phyloP scores from a whole-genome alignment of 2,113 vertebrate species.

The Sminthopsis crassicaudata region DNA sequence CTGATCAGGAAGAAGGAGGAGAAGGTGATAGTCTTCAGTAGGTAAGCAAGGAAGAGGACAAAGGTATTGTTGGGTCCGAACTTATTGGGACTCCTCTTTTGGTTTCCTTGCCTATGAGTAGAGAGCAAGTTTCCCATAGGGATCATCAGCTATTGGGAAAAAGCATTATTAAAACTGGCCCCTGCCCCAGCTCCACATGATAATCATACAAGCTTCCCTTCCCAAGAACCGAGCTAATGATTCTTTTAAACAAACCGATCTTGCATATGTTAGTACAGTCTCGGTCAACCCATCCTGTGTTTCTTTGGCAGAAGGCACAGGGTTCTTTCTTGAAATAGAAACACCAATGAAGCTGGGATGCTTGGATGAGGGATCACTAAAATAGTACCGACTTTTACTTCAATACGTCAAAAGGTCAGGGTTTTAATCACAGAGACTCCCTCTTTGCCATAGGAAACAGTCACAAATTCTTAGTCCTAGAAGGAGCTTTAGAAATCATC shows the following conservation, averaged over 20 bases:
- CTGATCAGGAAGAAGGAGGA: neutral
- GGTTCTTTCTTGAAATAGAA: conserved; percentile 15
- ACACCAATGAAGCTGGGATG: conserved; percentile 47
- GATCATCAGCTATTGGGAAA: neutral
- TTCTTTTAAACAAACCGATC: conserved; percentile 68
- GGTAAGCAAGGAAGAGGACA: neutral
- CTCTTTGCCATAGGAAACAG: neutral
- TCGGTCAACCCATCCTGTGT: neutral
- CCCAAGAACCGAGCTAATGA: conserved; percentile 25
- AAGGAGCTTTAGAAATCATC: neutral
- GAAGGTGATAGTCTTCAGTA: neutral
- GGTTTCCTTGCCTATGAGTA: neutral
- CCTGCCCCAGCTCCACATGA: neutral
- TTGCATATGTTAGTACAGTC: conserved; percentile 58
- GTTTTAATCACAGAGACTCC: neutral
- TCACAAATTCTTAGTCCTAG: neutral
- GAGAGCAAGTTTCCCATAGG: neutral
- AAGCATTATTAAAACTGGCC: neutral
- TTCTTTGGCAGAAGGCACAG: neutral
- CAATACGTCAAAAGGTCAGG: neutral
- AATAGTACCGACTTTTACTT: neutral
- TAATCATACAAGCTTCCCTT: conserved; percentile 58
- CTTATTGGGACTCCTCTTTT: neutral
- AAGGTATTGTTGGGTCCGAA: neutral
- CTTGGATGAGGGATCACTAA: neutral